These are phyloP conservation scores for Emydocephalus ijimae DNA, from an alignment of 2,113 vertebrate genomes.

Conservation along the genomic window DNA sequence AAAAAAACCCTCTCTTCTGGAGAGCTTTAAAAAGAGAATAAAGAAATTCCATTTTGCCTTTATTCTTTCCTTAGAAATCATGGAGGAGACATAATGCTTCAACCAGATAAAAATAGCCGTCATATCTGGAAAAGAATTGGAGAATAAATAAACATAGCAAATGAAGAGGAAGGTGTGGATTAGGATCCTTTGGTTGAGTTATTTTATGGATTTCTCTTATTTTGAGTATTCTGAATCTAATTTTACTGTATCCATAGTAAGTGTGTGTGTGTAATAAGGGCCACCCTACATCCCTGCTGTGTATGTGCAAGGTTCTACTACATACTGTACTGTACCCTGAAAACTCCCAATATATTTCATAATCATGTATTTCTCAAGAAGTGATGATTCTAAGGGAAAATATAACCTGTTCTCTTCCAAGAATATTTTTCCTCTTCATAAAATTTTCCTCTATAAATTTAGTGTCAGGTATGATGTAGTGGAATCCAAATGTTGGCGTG, in stretches of 20 bases:
- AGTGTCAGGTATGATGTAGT: not conserved
- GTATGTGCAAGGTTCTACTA: not conserved
- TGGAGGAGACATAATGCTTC: not conserved
- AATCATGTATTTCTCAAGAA: not conserved
- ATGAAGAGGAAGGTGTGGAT: not conserved
- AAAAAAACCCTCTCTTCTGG: not conserved
- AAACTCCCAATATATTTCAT: not conserved
- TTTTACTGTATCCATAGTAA: not conserved
- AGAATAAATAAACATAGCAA: not conserved
- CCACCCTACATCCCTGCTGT: not conserved
- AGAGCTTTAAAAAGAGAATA: not conserved
- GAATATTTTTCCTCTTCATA: not conserved
- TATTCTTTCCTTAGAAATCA: not conserved
- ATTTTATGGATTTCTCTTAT: not conserved
- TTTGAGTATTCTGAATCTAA: not conserved
- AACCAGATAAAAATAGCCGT: not conserved
- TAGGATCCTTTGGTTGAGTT: not conserved
- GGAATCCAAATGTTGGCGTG: not conserved
- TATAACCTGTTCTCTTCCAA: not conserved
- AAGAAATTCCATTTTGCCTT: not conserved
- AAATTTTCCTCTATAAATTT: not conserved
- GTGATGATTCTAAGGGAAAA: not conserved
- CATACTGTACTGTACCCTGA: not conserved
- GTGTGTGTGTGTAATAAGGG: not conserved
- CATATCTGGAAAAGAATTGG: not conserved